phyloP scores from a whole-genome alignment of 2,797 vertebrate genomes.

The Acipenser transmontanus region DNA sequence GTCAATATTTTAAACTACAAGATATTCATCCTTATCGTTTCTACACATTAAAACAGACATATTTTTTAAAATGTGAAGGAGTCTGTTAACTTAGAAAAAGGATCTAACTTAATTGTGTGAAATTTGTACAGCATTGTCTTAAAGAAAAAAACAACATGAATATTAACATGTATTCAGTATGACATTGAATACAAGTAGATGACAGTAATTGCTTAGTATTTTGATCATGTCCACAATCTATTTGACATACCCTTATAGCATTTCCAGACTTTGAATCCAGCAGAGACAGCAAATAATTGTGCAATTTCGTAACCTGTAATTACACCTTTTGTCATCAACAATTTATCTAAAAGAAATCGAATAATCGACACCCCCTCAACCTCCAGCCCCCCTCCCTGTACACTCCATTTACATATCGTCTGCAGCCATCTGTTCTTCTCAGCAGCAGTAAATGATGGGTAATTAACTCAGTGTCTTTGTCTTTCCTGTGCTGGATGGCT shows the following conservation, averaged over 20 bases:
- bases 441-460: constrained; percentile 90
- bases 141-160: constrained; percentile 27
- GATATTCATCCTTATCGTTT: constrained; percentile 9
- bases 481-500: constrained; percentile 79
- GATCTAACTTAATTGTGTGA: constrained; percentile 6
- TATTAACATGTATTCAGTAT: constrained; percentile 14
- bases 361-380: constrained; percentile 54
- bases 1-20: constrained; percentile 3
- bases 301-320: constrained; percentile 76
- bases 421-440: constrained; percentile 93
- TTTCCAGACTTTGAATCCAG: constrained; percentile 34
- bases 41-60: constrained; percentile 6
- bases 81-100: not conserved
- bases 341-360: constrained; percentile 80
- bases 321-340: constrained; percentile 75
- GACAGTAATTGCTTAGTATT: constrained; percentile 14
- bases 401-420: constrained; percentile 86
- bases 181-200: constrained; percentile 19
- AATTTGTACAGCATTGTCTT: constrained; percentile 25
- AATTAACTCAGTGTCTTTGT: constrained; percentile 98
- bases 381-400: constrained; percentile 33
- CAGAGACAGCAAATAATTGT: constrained; percentile 43
- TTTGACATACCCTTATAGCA: constrained; percentile 30
- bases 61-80: not conserved
- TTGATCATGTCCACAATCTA: constrained; percentile 24